phyloP scores from a whole-genome alignment of 2,797 vertebrate genomes.

The Melanogrammus aeglefinus region DNA sequence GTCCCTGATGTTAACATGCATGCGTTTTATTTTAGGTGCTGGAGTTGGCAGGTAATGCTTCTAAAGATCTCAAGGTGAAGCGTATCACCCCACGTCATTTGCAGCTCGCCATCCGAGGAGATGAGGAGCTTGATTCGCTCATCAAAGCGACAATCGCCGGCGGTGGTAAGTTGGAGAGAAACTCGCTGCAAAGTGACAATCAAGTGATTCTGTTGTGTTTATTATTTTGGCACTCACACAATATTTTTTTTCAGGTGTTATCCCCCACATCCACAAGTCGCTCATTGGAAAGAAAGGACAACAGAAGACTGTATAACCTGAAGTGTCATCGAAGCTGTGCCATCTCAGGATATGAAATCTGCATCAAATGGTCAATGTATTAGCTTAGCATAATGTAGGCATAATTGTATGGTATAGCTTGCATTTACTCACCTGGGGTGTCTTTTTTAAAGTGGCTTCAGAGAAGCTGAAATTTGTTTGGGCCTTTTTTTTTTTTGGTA shows the following conservation, averaged over 20 bases:
- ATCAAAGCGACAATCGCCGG: slow-evolving; percentile 83
- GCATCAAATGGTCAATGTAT: slow-evolving; percentile 60
- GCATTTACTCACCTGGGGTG: slow-evolving; percentile 74
- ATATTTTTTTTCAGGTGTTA: slow-evolving; percentile 67
- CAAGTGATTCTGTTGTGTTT: not conserved
- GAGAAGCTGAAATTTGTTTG: slow-evolving; percentile 71
- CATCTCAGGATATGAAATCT: slow-evolving; percentile 66
- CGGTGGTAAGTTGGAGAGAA: slow-evolving; percentile 63
- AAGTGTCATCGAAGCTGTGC: slow-evolving; percentile 37
- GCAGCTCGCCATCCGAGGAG: slow-evolving; percentile 81
- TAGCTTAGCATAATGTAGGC: slow-evolving; percentile 54
- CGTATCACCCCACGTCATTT: slow-evolving; percentile 80
- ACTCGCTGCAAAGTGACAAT: not conserved
- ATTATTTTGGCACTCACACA: not conserved
- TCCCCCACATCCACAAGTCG: slow-evolving; percentile 82
- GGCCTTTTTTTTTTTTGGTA: slow-evolving; percentile 38
- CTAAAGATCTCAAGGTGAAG: slow-evolving; percentile 82
- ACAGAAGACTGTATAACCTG: slow-evolving; percentile 79
- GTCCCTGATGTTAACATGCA: not conserved
- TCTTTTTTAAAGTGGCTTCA: slow-evolving; percentile 77
- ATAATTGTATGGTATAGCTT: slow-evolving; percentile 64
- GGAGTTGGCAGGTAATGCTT: slow-evolving; percentile 80
- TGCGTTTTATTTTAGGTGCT: slow-evolving; percentile 60
- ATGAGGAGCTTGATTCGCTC: slow-evolving; percentile 80
- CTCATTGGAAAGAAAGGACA: slow-evolving; percentile 83